These are phyloP conservation scores for Crematogaster levior DNA, from an alignment of 2,888 invertebrate genomes.

Conservation along the genomic window DNA sequence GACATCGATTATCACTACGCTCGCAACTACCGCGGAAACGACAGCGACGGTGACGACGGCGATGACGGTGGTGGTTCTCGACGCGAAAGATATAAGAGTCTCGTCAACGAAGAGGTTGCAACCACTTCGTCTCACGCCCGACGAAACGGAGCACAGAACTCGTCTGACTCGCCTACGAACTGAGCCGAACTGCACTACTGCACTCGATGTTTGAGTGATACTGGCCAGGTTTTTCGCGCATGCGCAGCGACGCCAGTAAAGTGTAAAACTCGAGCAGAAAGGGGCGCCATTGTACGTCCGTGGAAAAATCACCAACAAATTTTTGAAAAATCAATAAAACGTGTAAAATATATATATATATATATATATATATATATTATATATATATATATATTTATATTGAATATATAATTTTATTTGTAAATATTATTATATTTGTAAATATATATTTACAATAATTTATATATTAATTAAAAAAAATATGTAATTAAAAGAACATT, in stretches of 20 bases:
- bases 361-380: not conserved
- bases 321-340: not conserved
- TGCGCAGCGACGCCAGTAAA: slow-evolving; percentile 19
- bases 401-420: not conserved
- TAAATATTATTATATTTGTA: not conserved
- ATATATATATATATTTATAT: no score
- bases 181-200: slow-evolving; percentile 53
- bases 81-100: slow-evolving; percentile 42
- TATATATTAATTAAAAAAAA: no score
- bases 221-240: slow-evolving; percentile 3
- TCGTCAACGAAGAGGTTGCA: slow-evolving; percentile 34
- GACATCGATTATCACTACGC: not conserved
- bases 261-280: not conserved
- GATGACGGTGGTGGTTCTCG: slow-evolving; percentile 20
- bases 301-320: not conserved
- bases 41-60: slow-evolving; percentile 11
- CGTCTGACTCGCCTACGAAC: slow-evolving; percentile 62
- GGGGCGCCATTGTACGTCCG: no score
- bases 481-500: no score
- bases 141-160: slow-evolving; percentile 73
- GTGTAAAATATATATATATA: not conserved
- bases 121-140: slow-evolving; percentile 62
- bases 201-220: not conserved
- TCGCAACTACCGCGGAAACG: not conserved
- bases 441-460: no score